Percentiles rank a stretch among this genome's conserved stretches.
These are phyloP conservation scores for Spodoptera exigua DNA, from an alignment of 2,888 invertebrate genomes.

Conservation along the genomic window DNA sequence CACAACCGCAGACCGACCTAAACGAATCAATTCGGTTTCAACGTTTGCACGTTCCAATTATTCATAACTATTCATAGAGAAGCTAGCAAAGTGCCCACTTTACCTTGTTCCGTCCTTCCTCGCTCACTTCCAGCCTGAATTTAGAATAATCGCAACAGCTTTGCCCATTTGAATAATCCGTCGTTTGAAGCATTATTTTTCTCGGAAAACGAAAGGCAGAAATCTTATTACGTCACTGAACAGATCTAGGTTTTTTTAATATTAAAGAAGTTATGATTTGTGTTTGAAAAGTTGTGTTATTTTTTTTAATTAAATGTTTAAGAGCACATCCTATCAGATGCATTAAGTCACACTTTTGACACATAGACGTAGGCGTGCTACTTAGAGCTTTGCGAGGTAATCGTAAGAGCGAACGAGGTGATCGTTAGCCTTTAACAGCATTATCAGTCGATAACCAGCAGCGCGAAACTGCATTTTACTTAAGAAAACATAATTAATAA, in stretches of 20 bases:
- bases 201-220: background rate
- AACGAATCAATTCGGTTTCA: conserved; percentile 40
- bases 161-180: conserved; percentile 29
- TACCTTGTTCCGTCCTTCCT: conserved; percentile 18
- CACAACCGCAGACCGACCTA: background rate
- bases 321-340: too few species aligned
- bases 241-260: background rate
- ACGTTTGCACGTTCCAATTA: conserved; percentile 35
- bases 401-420: too few species aligned
- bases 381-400: too few species aligned
- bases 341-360: too few species aligned
- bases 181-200: background rate
- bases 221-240: background rate
- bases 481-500: too few species aligned
- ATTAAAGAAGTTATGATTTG: background rate
- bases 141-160: conserved; percentile 33
- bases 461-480: too few species aligned
- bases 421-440: too few species aligned
- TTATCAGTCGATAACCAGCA: too few species aligned
- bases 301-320: too few species aligned
- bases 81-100: conserved; percentile 31
- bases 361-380: too few species aligned
- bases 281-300: too few species aligned
- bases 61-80: conserved; percentile 48
- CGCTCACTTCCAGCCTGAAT: conserved; percentile 18